These are phyloP conservation scores for Melieria crassipennis DNA, from an alignment of 2,888 invertebrate species.

Conservation along the genomic window DNA sequence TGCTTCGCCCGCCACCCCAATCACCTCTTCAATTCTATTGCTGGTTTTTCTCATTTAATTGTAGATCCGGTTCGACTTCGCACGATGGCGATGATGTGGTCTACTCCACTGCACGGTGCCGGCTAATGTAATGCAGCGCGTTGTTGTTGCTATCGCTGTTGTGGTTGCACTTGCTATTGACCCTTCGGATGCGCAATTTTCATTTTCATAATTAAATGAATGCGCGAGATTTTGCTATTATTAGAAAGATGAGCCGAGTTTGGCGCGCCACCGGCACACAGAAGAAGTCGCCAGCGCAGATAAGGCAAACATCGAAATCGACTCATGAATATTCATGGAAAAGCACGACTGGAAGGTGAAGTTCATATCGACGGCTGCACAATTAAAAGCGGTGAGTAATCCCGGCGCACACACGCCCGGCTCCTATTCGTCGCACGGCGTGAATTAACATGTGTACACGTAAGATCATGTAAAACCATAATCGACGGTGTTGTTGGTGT, in stretches of 20 bases:
- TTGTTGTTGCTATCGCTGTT: constrained; percentile 13
- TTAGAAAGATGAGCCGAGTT: constrained; percentile 9
- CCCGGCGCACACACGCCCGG: too few species aligned
- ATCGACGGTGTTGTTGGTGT: not conserved
- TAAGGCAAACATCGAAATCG: too few species aligned
- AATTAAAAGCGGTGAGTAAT: too few species aligned
- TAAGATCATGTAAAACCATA: constrained; percentile 24
- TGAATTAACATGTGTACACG: constrained; percentile 22
- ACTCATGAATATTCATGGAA: too few species aligned
- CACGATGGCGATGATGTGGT: too few species aligned
- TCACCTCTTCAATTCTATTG: not conserved
- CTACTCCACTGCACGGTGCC: not conserved
- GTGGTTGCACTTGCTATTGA: constrained; percentile 13
- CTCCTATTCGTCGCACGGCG: not conserved
- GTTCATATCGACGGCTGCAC: too few species aligned
- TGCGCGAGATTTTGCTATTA: constrained; percentile 17
- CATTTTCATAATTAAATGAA: constrained; percentile 12
- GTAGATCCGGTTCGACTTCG: constrained; percentile 14
- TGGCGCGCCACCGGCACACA: too few species aligned
- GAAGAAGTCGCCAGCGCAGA: too few species aligned
- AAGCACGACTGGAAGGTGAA: too few species aligned
- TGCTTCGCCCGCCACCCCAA: not conserved
- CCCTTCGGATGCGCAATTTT: constrained; percentile 3
- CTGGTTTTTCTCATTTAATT: constrained; percentile 13
- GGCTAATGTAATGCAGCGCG: not conserved